Base-by-base conservation (phyloP, 2,888 invertebrate species). In the Folsomia manolachei region DNA sequence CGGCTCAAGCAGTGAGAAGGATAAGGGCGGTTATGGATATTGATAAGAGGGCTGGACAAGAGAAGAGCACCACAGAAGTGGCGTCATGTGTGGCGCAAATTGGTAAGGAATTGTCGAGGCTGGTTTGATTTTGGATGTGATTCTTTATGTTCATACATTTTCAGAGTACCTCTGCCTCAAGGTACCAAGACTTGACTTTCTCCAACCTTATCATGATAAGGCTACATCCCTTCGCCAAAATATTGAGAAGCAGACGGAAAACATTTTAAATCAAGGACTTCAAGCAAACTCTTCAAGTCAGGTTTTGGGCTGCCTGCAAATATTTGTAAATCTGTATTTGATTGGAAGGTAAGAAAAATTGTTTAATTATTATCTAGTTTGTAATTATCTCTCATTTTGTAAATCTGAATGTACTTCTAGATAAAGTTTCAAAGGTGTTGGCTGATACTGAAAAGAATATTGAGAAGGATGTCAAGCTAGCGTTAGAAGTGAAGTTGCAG, bases 261-360 rank as follows among this genome's bases (percentile, higher is more conserved):
- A 89, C 81, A 89, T 94, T 82, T 85, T 97, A 73, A 89, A 90
- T 73, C 89, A 91, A 76, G 95, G 95, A 65, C 87, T 95, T 77
- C 87, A 90, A 74, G 89, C 88, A 80, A 90, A 91, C 82, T 91
- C 93, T 81, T 88, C 90, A 81, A 84, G 85, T 0, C 89, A 89
- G 84, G 89, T 56, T 18, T 56, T 19, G 4, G 87, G 86, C n/a
- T 87, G 88, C 0, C 84, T 89, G n/a, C 89, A 89, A 82, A 88
- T 89, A 14, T 88, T 89, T 81, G 86, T 87, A 81, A 88, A 88
- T 82, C n/a, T n/a, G n/a, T n/a, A n/a, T n/a, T n/a, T n/a, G n/a
- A n/a, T n/a, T n/a, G n/a, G n/a, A n/a, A n/a, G n/a, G n/a, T n/a
- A n/a, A n/a, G n/a, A n/a, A n/a, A n/a, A n/a, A n/a, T n/a, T n/a